Evolutionary conservation across 2,888 invertebrate species (phyloP), one percentile per base, ranked within the genome.

Genomic region (Xylophagus ater): DNA sequence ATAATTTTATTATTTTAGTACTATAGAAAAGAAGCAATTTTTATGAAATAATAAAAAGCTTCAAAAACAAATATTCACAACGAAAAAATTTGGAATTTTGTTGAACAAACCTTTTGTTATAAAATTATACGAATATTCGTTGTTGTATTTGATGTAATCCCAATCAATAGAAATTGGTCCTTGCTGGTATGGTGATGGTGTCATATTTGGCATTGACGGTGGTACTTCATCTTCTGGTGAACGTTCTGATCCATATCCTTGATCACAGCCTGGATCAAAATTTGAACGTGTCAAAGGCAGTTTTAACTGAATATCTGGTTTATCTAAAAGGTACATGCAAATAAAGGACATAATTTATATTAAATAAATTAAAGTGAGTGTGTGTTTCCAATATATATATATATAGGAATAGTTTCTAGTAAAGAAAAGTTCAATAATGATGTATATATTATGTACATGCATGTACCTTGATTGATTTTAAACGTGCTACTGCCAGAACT

Each of bases 181-280:
- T 21, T 34, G 24, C 13, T 19, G 40, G 23, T 34, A 40, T 12
- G 37, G 34, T 10, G 41, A 35, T 14, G 40, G 34, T 15, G 33
- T 30, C 34, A 41, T 17, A 17, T 45, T 23, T 2, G 74, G 74
- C 41, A 80, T 65, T 13, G 78, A 73, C 5, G 80, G 79, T 20
- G 78, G 77, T 62, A 73, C 76, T 60, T 82, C 82, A 48, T 82
- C 82, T 60, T 82, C 82, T 2, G 82, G 82, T 1, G 81, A 81
- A 30, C 81, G 67, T 57, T 82, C 81, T 8, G 80, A 81, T 1
- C 78, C 81, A 60, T 82, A 82, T 25, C 82, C 82, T 57, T 81
- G 81, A 61, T 82, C 81, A 56, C 74, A 74, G 30, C 71, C 68
- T 1, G 67, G 68, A 49, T 72, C 71, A 51, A 70, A 39, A 42